Evolutionary conservation across 1,140 invertebrate species (phyloP), one percentile per base, ranked within the genome.

Genomic region (Tetramorium simillimum): DNA sequence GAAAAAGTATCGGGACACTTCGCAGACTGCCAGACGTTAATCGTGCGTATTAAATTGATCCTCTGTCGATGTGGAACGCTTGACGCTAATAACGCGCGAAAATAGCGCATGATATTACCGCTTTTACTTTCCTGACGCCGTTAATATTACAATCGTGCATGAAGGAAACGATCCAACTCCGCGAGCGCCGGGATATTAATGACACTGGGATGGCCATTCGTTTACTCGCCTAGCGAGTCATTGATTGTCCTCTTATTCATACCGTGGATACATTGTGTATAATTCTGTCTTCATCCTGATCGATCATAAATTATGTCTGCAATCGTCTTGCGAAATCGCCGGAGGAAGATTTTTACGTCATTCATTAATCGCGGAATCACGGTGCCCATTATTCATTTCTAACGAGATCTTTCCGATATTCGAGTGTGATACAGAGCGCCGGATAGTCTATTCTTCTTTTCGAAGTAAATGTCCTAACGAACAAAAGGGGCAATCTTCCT

Each of bases 1-100:
- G 90, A 90, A 90, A 90, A 85, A 75, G 88, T 82, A 63, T 46
- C 80, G 67, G 56, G 46, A 76, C 89, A 81, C 78, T 90, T 90
- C 56, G 70, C 37, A 82, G 80, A 62, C 49, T 58, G 53, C 62
- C 86, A 85, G 81, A 89, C 89, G 69, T 76, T 69, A 89, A 90
- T 89, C 88, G 88, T 80, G 67, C 75, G 89, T 84, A 84, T 84
- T 84, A 84, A 84, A 84, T 84, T 60, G 80, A 84, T 73, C 80
- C 67, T 58, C 67, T 82, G 80, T 73, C 80, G 80, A 84, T 73
- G 70, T 75, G 24, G 43, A 75, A 62, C 70, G 67, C 40, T 21
- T 49, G 51, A 46, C 53, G 67, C 80, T 82, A 73, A 82, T 82
- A 82, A 82, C 53, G 65, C 80, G 80, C 67, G 56, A 84, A 75